Base-by-base conservation (phyloP, 2,113 vertebrate genomes). In the Limanda limanda region DNA sequence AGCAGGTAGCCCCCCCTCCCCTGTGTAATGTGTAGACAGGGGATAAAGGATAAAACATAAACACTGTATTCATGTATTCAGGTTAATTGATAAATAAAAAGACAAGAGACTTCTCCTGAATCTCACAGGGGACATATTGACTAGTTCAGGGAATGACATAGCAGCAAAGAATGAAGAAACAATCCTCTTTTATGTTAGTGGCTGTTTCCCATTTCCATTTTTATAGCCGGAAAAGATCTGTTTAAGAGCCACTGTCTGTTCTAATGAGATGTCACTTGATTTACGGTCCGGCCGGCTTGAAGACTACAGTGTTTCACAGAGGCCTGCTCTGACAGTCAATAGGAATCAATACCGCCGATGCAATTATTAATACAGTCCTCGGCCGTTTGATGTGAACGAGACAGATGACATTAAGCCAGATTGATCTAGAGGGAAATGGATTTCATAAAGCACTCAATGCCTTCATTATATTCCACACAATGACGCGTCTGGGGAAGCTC, bases 231-330 rank as follows among this genome's bases (percentile, higher is more conserved):
- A 84, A 88, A 91, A 84, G 85, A 93, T 91, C 82, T 89, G 86
- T 92, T 91, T 88, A 88, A 91, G 82, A 88, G 85, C 76, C 45
- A 76, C 85, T 82, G 92, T 89, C 88, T 68, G 69, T 83, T 91
- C 88, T 95, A 95, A 95, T 94, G 93, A 94, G 94, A 92, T 91
- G 92, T 92, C 90, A 91, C 92, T 94, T 95, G 94, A 95, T 95
- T 95, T 95, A 95, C 92, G 88, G 90, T 89, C 83, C 40, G 79
- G 71, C 82, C 37, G 86, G 86, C 87, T 85, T 78, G 79, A 89
- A 83, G 82, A 87, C 89, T 91, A 87, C 89, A 88, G 67, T 77
- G 90, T 85, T 88, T 81, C 67, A 78, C 23, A 56, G 83, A 76
- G 74, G 81, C 87, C 2, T 31, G 51, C 79, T 75, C 74, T 72